phyloP scores from a whole-genome alignment of 2,888 invertebrate genomes.

The Amphimallon solstitiale region DNA sequence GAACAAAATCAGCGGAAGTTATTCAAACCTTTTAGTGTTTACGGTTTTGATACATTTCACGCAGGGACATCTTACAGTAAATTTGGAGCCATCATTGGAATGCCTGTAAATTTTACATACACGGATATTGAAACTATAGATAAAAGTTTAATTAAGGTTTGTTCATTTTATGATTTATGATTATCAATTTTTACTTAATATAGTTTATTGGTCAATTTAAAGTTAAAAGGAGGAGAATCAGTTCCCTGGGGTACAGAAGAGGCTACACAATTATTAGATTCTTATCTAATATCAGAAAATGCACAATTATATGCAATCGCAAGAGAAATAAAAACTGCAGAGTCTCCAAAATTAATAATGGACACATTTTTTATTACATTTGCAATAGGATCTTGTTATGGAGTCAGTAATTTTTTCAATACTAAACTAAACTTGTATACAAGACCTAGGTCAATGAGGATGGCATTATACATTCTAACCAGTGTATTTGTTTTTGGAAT shows the following conservation, averaged over 20 bases:
- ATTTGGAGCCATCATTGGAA: constrained; percentile 76
- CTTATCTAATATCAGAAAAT: constrained; percentile 78
- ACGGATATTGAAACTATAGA: constrained; percentile 67
- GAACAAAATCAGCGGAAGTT: constrained; percentile 64
- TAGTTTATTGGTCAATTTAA: too few species aligned
- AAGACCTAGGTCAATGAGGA: constrained; percentile 65
- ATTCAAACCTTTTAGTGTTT: constrained; percentile 74
- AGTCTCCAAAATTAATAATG: constrained; percentile 68
- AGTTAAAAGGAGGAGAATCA: constrained; percentile 71
- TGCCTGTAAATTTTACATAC: constrained; percentile 78
- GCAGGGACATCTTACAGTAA: constrained; percentile 68
- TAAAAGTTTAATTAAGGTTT: constrained; percentile 68
- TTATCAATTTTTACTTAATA: too few species aligned
- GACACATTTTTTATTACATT: constrained; percentile 68
- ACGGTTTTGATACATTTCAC: constrained; percentile 78
- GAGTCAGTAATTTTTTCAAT: constrained; percentile 67
- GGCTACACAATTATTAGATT: constrained; percentile 71
- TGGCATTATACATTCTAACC: constrained; percentile 67
- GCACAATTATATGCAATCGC: constrained; percentile 86
- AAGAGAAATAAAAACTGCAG: constrained; percentile 74
- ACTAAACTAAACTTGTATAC: constrained; percentile 66
- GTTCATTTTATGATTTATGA: background rate
- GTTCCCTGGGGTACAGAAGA: constrained; percentile 74
- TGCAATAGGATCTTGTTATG: constrained; percentile 66
- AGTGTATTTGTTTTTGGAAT: constrained; percentile 68